Evolutionary conservation across 1,140 invertebrate species (phyloP).

Genomic region (Dryas iulia): DNA sequence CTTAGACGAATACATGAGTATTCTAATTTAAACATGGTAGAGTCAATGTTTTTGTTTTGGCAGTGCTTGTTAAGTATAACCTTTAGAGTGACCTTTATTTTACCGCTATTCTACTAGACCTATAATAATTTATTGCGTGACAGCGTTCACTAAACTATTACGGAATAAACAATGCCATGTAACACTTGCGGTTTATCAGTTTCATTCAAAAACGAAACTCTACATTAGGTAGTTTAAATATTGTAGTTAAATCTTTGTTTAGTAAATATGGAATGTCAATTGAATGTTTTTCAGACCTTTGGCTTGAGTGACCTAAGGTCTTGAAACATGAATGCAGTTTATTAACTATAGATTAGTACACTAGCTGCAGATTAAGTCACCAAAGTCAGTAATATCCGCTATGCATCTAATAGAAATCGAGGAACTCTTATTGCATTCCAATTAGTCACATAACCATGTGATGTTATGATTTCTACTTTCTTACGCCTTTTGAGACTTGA

Average conservation of each 20-base stretch:
- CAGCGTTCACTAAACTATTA: not conserved
- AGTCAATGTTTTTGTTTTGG: not conserved
- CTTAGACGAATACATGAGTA: not conserved
- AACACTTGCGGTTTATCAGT: not conserved
- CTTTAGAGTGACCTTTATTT: not conserved
- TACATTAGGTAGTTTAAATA: too few relatives aligned
- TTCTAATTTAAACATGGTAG: not conserved
- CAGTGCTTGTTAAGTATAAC: not conserved
- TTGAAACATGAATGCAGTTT: not conserved
- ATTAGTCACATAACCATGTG: not conserved
- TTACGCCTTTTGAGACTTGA: not conserved
- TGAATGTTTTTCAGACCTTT: not conserved
- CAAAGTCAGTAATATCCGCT: not conserved
- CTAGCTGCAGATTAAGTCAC: not conserved
- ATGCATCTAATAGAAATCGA: not conserved
- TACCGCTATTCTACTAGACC: not conserved
- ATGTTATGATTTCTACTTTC: not conserved
- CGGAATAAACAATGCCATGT: not conserved
- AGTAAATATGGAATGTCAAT: too few relatives aligned
- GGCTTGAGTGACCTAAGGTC: not conserved
- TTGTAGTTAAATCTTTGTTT: too few relatives aligned
- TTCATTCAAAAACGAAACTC: not conserved
- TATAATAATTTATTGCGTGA: not conserved
- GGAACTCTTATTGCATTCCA: not conserved
- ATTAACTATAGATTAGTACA: not conserved